Base-by-base conservation (phyloP, 2,797 vertebrate species). In the Hydrophis major region DNA sequence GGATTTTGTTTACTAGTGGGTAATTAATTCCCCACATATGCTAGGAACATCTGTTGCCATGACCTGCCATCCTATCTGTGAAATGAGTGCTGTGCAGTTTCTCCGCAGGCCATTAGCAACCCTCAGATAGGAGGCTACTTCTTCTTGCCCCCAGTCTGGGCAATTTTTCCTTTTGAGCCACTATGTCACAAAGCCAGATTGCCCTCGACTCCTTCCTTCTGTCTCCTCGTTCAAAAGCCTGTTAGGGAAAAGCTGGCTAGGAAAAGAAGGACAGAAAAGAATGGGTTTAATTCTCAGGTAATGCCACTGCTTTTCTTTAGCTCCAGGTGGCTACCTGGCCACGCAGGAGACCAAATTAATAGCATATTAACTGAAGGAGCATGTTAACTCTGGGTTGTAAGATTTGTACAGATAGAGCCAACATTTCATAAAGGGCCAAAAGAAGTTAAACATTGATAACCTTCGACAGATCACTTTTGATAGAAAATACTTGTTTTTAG, bases 1-100 rank as follows among this genome's bases (percentile, higher is more conserved):
- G 98, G 98, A 98, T 98, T 99, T 99, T 99, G 99, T 99, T 99
- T 99, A 99, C 99, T 99, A 98, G 99, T 98, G 98, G 98, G 99
- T 99, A 99, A 99, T 99, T 99, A 99, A 99, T 99, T 99, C 98
- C 98, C 98, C 99, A 99, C 99, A 99, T 99, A 99, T 99, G 99
- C 98, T 99, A 98, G 97, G 98, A 99, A 99, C 99, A 99, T 99
- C 99, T 99, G 99, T 99, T 98, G 98, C 98, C 94, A 97, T 99
- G 99, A 99, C 99, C 99, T 98, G 99, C 99, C 98, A 98, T 97
- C 97, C 98, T 98, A 98, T 98, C 98, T 98, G 98, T 97, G 98
- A 98, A 98, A 98, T 97, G 97, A 98, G 98, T 99, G 99, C 99
- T 99, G 99, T 96, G 99, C 97, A 95, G 98, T 94, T 98, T 97